These are phyloP conservation scores for Microtus richardsoni DNA, from an alignment of 2,113 vertebrate species.

Conservation along the genomic window DNA sequence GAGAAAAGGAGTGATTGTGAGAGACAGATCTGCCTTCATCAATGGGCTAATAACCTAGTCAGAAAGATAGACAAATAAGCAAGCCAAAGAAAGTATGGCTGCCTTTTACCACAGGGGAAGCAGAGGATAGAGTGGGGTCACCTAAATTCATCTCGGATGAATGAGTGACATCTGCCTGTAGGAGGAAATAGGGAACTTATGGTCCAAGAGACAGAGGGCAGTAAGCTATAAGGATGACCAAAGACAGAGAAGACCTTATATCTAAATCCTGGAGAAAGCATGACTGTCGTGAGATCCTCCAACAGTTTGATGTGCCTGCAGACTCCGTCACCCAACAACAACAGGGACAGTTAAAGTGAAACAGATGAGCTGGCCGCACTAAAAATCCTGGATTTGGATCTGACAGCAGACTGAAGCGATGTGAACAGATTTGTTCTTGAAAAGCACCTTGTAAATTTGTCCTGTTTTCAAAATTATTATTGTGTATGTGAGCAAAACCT, in stretches of 20 bases:
- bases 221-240: background rate
- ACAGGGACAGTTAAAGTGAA: background rate
- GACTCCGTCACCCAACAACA: background rate
- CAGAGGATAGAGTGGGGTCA: background rate
- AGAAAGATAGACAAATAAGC: background rate
- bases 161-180: background rate
- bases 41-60: background rate
- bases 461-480: background rate
- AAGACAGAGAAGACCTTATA: background rate
- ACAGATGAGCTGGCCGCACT: background rate
- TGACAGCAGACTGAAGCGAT: background rate
- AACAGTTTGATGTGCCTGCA: background rate
- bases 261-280: background rate
- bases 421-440: background rate
- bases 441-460: background rate
- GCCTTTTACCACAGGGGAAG: background rate
- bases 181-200: background rate
- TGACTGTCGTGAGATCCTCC: background rate
- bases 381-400: background rate
- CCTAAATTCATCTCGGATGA: background rate
- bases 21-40: background rate
- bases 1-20: background rate
- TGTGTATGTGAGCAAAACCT: background rate
- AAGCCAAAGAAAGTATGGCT: background rate
- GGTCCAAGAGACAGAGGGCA: background rate